A percentile compares a stretch with the other conserved stretches of the same genome.
Evolutionary conservation across 2,797 vertebrate species (phyloP).

Genomic region (Leontopithecus rosalia): DNA sequence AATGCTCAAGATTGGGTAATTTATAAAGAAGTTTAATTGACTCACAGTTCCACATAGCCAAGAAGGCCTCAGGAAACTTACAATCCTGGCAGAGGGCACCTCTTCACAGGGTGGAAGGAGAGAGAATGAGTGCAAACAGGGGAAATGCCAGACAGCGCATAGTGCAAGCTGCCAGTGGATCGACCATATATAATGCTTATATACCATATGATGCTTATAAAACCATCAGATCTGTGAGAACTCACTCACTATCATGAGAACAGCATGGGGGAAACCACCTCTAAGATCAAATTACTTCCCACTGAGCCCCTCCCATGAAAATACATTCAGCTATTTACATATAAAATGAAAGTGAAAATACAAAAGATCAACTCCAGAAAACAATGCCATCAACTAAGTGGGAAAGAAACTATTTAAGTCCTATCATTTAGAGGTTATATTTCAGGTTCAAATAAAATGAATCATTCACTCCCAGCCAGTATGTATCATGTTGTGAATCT

Average conservation of each 20-base stretch:
- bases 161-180: neutral
- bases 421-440: slow-evolving; percentile 43
- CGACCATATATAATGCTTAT: neutral
- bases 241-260: neutral
- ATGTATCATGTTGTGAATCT: neutral
- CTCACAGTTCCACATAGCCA: neutral
- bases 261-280: neutral
- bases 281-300: neutral
- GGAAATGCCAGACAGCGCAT: neutral
- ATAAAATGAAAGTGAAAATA: neutral
- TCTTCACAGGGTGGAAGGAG: neutral
- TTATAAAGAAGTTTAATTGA: neutral
- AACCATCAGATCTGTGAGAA: neutral
- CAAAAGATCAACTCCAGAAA: slow-evolving; percentile 10
- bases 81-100: neutral
- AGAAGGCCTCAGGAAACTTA: neutral
- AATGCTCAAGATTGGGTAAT: neutral
- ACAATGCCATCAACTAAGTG: neutral
- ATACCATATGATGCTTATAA: neutral
- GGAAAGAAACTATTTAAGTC: neutral
- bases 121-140: neutral
- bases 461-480: neutral
- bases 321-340: neutral
- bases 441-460: slow-evolving; percentile 42
- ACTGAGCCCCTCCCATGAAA: neutral